These are phyloP conservation scores for Acleris emargana DNA, from an alignment of 2,888 invertebrate genomes.

Conservation along the genomic window DNA sequence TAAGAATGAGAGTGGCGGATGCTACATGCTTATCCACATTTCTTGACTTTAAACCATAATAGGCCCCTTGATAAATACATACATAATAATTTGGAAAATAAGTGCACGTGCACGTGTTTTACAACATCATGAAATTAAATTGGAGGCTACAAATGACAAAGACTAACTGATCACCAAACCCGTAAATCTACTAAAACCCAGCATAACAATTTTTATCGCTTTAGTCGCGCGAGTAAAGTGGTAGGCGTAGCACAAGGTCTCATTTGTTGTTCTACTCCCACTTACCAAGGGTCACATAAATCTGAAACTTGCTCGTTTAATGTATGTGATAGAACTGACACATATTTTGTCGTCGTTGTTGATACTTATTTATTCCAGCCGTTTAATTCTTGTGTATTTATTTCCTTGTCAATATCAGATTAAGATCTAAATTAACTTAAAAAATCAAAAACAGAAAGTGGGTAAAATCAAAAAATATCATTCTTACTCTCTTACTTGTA, in stretches of 20 bases:
- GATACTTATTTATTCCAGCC: constrained; percentile 12
- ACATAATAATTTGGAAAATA: too few relatives aligned
- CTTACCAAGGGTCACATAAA: constrained; percentile 32
- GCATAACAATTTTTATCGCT: constrained; percentile 19
- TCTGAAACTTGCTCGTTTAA: constrained; percentile 30
- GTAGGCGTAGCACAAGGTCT: constrained; percentile 28
- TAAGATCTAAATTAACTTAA: too few relatives aligned
- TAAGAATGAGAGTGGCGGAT: too few relatives aligned
- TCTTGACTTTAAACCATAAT: too few relatives aligned
- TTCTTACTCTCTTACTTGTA: too few relatives aligned
- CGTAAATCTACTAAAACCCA: constrained; percentile 10
- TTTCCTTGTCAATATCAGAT: too few relatives aligned
- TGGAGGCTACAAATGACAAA: not conserved
- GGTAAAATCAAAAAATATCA: too few relatives aligned
- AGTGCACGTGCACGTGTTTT: too few relatives aligned
- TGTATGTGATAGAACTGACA: constrained; percentile 30
- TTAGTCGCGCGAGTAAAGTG: constrained; percentile 21
- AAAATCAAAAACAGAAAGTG: too few relatives aligned
- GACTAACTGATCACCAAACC: not conserved
- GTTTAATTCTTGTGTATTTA: constrained; percentile 6
- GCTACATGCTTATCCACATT: too few relatives aligned
- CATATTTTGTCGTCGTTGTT: constrained; percentile 20
- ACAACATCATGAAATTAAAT: too few relatives aligned
- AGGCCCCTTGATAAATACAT: too few relatives aligned
- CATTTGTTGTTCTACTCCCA: constrained; percentile 35